These are phyloP conservation scores for Drosophila carrolli DNA, from an alignment of 1,140 invertebrate species.

Conservation along the genomic window DNA sequence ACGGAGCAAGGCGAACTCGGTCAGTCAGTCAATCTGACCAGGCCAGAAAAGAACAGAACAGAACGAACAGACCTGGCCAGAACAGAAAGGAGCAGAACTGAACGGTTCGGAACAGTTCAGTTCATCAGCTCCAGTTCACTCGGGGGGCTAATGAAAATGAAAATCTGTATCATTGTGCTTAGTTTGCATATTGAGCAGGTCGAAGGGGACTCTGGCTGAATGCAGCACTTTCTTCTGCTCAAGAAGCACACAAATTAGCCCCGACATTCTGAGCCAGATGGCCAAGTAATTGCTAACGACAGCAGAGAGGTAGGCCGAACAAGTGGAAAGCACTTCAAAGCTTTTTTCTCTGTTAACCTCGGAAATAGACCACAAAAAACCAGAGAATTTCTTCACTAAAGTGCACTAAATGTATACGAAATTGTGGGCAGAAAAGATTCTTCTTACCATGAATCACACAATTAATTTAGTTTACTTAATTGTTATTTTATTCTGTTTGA, in stretches of 20 bases:
- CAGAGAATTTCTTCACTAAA: not conserved
- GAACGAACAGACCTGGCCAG: not conserved
- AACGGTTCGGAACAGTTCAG: constrained; percentile 4
- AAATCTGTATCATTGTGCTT: constrained; percentile 75
- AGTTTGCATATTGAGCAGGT: constrained; percentile 65
- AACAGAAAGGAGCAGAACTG: not conserved
- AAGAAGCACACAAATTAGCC: constrained; percentile 55
- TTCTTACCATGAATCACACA: too few species aligned
- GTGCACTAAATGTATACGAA: not conserved
- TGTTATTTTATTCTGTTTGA: too few species aligned
- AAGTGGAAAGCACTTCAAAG: constrained; percentile 37
- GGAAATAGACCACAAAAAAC: constrained; percentile 3
- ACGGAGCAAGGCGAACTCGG: constrained; percentile 19
- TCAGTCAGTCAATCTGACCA: constrained; percentile 42
- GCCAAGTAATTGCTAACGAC: constrained; percentile 47
- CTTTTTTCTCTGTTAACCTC: constrained; percentile 1
- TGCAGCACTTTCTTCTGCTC: constrained; percentile 40
- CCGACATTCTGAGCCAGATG: constrained; percentile 38
- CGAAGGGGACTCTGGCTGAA: constrained; percentile 2
- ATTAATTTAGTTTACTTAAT: too few species aligned
- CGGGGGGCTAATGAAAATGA: constrained; percentile 71
- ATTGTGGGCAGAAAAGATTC: not conserved
- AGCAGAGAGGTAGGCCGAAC: constrained; percentile 19
- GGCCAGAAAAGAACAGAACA: not conserved
- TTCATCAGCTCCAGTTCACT: constrained; percentile 40